Evolutionary conservation across 2,797 vertebrate species (phyloP).

Genomic region (Dermochelys coriacea): DNA sequence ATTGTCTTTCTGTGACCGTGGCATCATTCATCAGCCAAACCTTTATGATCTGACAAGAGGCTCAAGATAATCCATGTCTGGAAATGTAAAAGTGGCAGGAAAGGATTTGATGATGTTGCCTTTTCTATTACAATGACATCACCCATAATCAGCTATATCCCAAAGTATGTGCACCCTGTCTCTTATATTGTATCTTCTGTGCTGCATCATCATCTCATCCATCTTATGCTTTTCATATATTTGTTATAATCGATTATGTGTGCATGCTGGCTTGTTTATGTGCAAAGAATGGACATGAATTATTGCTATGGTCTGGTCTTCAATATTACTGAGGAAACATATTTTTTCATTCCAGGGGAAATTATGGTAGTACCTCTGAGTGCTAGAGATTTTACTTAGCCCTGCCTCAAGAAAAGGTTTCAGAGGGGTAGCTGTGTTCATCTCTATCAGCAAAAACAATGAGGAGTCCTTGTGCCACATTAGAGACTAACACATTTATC

Average conservation of each 20-base stretch:
- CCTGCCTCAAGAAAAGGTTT: no score
- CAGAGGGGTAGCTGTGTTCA: no score
- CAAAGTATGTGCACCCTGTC: neutral
- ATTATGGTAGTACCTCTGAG: neutral
- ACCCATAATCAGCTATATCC: neutral
- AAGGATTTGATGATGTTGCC: neutral
- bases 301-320: neutral
- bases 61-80: constrained; percentile 29
- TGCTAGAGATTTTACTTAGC: neutral
- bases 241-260: neutral
- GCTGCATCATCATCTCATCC: neutral
- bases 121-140: neutral
- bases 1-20: neutral
- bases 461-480: no score
- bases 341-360: neutral
- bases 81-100: neutral
- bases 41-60: constrained; percentile 8
- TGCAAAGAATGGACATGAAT: neutral
- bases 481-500: no score
- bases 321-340: neutral
- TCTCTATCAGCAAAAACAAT: no score
- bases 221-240: neutral
- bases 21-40: neutral
- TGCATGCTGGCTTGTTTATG: neutral
- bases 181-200: neutral